Base-by-base conservation (phyloP, 2,797 vertebrate genomes). In the Clamator glandarius region DNA sequence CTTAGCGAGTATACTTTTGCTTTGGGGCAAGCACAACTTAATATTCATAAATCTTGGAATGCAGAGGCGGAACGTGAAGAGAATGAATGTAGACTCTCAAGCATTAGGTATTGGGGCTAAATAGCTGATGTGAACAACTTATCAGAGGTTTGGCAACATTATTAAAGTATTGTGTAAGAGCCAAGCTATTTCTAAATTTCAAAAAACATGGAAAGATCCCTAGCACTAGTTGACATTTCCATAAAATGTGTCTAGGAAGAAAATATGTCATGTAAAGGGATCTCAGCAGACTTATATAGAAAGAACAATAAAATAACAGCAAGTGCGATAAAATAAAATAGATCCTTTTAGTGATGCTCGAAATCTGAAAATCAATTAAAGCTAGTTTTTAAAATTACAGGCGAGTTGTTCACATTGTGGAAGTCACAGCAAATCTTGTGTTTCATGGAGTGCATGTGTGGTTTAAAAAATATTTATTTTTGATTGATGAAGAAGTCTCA, bases 71-170 rank as follows among this genome's bases (percentile, higher is more conserved):
- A 97, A 97, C 61, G 91, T 97, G 96, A 97, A 97, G 92, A 95
- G 97, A 98, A 97, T 97, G 97, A 97, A 79, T 92, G 93, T 95
- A 93, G 95, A 97, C 97, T 98, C 97, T 96, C 95, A 96, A 96
- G 97, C 94, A 96, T 97, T 96, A 98, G 94, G 97, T 97, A 97
- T 91, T 96, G 96, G 96, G 97, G 97, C 97, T 98, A 98, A 98
- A 98, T 96, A 97, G 97, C 96, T 97, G 96, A 98, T 98, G 96
- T 97, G 97, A 98, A 97, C 96, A 98, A 98, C 96, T 97, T 97
- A 97, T 97, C 96, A 97, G 96, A 97, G 97, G 96, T 97, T 96
- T 98, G 97, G 96, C 94, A 97, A 97, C 96, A 94, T 98, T 98
- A 98, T 98, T 98, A 97, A 98, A 98, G 96, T 94, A 97, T 97